Percentiles rank a stretch among this genome's conserved stretches.
Evolutionary conservation across 2,888 invertebrate species (phyloP).

Genomic region (Gandaritis pyraliata): DNA sequence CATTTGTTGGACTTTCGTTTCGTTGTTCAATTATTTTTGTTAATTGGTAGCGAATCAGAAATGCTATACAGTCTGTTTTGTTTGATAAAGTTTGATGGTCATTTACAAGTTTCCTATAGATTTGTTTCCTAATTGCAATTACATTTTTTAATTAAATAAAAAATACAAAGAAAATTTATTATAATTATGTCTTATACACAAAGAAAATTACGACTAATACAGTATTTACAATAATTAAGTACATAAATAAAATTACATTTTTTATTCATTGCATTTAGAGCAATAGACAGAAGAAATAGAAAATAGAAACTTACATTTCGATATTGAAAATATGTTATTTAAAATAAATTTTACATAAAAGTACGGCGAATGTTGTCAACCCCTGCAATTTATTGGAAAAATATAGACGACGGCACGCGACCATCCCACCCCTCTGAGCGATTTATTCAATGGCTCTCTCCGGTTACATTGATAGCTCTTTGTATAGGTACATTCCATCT

Average conservation of each 20-base stretch:
- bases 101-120: not conserved
- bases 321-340: too few relatives aligned
- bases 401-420: constrained; percentile 37
- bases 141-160: too few relatives aligned
- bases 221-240: too few relatives aligned
- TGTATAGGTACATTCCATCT: constrained; percentile 39
- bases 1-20: constrained; percentile 66
- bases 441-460: constrained; percentile 74
- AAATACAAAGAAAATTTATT: too few relatives aligned
- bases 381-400: constrained; percentile 41
- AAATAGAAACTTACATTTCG: too few relatives aligned
- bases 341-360: not conserved
- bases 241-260: too few relatives aligned
- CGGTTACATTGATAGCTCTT: constrained; percentile 62
- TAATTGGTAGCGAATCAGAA: constrained; percentile 30
- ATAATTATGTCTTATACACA: too few relatives aligned
- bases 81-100: constrained; percentile 9
- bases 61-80: constrained; percentile 22
- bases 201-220: too few relatives aligned
- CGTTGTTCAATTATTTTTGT: constrained; percentile 33
- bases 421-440: constrained; percentile 47
- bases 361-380: constrained; percentile 37
- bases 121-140: constrained; percentile 12
- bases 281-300: too few relatives aligned
- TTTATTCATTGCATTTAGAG: too few relatives aligned